phyloP scores from a whole-genome alignment of 2,888 invertebrate species.

The Spialia ferax region DNA sequence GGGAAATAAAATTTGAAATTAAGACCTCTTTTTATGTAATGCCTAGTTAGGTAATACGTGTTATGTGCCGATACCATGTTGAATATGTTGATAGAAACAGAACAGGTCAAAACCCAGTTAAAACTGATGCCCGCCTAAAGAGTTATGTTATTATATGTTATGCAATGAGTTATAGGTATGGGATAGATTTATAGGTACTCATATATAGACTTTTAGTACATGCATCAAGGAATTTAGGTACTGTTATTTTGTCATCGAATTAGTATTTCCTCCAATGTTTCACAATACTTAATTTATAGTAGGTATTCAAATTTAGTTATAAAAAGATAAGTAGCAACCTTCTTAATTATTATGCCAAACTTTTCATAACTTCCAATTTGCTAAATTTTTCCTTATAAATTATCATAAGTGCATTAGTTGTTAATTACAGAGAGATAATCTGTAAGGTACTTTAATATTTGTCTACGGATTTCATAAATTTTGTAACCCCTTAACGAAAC shows the following conservation, averaged over 20 bases:
- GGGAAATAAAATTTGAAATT: neutral
- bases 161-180: no score
- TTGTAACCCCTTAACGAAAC: slow-evolving; percentile 50
- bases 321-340: slow-evolving; percentile 30
- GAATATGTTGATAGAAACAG: neutral
- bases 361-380: slow-evolving; percentile 30
- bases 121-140: neutral
- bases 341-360: slow-evolving; percentile 32
- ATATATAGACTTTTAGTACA: neutral
- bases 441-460: slow-evolving; percentile 39
- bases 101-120: neutral
- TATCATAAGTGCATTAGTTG: slow-evolving; percentile 38
- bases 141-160: no score
- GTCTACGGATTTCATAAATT: slow-evolving; percentile 49
- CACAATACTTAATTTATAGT: slow-evolving; percentile 23
- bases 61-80: no score
- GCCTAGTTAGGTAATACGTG: neutral
- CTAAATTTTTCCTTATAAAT: slow-evolving; percentile 35
- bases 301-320: slow-evolving; percentile 30
- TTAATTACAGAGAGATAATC: slow-evolving; percentile 27
- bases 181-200: neutral
- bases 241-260: neutral
- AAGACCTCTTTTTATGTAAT: neutral
- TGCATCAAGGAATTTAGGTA: neutral
- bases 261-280: neutral